Base-by-base conservation (phyloP, 2,888 invertebrate species). In the Drosophila ezoana region DNA sequence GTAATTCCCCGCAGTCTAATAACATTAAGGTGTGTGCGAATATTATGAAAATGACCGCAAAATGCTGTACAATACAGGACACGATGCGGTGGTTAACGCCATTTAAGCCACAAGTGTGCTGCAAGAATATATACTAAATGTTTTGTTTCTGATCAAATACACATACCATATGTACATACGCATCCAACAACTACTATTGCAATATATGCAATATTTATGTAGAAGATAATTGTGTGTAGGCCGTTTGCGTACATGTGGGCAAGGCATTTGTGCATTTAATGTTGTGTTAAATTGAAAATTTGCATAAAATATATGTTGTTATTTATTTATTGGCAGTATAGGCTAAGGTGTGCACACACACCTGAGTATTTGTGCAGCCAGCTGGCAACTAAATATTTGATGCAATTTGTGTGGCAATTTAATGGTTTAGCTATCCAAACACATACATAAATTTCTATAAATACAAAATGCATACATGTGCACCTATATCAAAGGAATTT, bases 241-340 rank as follows among this genome's bases (percentile, higher is more conserved):
- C 37, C 40, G 60, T 67, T 60, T 64, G 70, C 61, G 40, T 45
- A 45, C 35, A 28, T 73, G 75, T 51, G 69, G 54, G 53, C 44
- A 44, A 38, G 57, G 57, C 65, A 65, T 71, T 68, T 74, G 62
- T 63, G 79, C 79, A 74, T 76, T 81, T 83, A 87, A 85, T 84
- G 87, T 79, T 87, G 78, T 85, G 85, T 82, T 87, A 84, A 87
- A 85, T 87, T 87, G 82, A 84, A 87, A 87, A 84, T 87, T 85
- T 85, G 84, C 87, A 85, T 85, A 85, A 80, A 84, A 77, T 87
- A 87, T 87, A 84, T 87, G 77, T 53, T 60, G 44, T 72, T 84
- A 79, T 80, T 76, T 85, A 84, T 81, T 87, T 87, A 77, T 84
- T 77, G 81, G 75, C 84, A 59, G 57, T 70, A 52, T 51, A 60